Percentiles rank a stretch among this genome's conserved stretches.
phyloP scores from a whole-genome alignment of 2,113 vertebrate genomes.

The Eonycteris spelaea region DNA sequence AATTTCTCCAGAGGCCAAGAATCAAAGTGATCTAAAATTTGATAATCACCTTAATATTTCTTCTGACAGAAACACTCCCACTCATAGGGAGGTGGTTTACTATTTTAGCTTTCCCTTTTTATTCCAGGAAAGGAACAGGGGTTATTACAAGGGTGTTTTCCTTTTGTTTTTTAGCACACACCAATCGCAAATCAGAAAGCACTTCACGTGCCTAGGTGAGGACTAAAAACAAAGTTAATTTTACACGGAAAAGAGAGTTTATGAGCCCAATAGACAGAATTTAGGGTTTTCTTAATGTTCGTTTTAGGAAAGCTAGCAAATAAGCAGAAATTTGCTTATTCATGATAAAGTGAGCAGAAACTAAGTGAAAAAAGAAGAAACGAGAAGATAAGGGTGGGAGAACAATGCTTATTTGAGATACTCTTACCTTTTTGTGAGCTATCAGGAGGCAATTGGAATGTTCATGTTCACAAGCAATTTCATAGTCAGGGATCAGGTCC shows the following conservation, averaged over 20 bases:
- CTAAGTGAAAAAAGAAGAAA: background rate
- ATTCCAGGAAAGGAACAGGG: background rate
- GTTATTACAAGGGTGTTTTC: background rate
- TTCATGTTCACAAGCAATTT: conserved; percentile 93
- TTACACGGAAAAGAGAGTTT: background rate
- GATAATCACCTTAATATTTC: background rate
- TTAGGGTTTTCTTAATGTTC: background rate
- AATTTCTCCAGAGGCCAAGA: background rate
- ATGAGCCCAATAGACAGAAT: background rate
- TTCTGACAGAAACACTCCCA: background rate
- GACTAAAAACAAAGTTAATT: background rate
- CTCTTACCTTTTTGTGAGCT: conserved; percentile 91
- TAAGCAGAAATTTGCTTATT: background rate
- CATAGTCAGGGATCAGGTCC: conserved; percentile 87
- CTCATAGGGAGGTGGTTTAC: background rate
- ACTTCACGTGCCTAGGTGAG: background rate
- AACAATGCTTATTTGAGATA: rapidly evolving
- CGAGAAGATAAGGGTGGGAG: background rate
- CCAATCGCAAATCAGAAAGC: background rate
- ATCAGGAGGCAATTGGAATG: conserved; percentile 96
- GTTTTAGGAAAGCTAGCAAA: background rate
- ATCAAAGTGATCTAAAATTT: background rate
- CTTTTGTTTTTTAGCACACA: background rate
- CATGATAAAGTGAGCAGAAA: background rate
- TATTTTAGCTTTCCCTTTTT: background rate